Evolutionary conservation across 2,113 vertebrate genomes (phyloP), one percentile per base, ranked within the genome.

Genomic region (rabbit (Oryctolagus cuniculus)): DNA sequence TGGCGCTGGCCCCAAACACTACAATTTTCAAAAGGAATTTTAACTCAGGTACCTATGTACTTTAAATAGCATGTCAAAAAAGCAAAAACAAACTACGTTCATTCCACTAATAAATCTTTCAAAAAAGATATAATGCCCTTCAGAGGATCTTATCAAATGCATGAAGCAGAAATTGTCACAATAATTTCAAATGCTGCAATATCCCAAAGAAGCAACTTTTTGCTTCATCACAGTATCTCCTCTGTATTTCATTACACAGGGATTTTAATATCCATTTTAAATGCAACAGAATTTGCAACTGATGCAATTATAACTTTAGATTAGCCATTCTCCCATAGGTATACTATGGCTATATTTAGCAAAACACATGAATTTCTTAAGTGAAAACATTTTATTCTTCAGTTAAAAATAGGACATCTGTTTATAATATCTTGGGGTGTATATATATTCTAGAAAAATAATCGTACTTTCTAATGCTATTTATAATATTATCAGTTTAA

Each of bases 1-100:
- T 38, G 38, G 38, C 5, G 38, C 38, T 38, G 38, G 38, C 38
- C 38, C 38, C 38, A 38, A 38, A 38, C 38, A 38, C 38, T 38
- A 38, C 3, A 64, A 21, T 66, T 87, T 91, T 55, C 58, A 81
- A 82, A 81, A 74, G 49, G 49, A 87, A 81, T 80, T 90, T 90
- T 11, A 34, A 87, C 34, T 87, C 11, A 75, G 49, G 58, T 31
- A 17, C 6, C 4, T 36, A 4, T 67, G 13, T 36, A 36, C 11
- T 66, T 67, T 31, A 78, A 78, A 74, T 81, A 36, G 34, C 38
- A 10, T 17, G 10, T 38, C 38, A 38, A 9, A 21, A 25, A 51
- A 61, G 31, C 2, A 63, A 53, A 9, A 74, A 79, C 16, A 51
- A 72, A 31, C 4, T 44, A 55, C 16, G 67, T n/a, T 12, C 2